Evolutionary conservation across 2,797 vertebrate species (phyloP).

Genomic region (Cyclura pinguis): DNA sequence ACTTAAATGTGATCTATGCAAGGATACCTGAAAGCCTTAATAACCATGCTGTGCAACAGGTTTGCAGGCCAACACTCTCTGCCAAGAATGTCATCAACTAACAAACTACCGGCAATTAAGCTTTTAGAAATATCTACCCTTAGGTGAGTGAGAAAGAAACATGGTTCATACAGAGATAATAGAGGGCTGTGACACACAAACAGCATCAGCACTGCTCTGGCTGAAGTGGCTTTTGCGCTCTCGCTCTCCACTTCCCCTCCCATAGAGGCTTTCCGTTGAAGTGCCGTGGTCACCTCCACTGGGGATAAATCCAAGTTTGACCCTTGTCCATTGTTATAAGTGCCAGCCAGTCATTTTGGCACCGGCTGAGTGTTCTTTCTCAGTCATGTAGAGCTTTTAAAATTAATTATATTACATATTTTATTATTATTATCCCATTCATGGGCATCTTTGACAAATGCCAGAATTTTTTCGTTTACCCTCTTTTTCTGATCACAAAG

Average conservation of each 20-base stretch:
- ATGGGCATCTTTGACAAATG: background rate
- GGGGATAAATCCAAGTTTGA: rapidly evolving
- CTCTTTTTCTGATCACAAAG: constrained; percentile 28
- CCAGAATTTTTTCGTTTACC: background rate
- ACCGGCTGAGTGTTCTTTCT: background rate
- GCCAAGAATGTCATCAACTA: constrained; percentile 70
- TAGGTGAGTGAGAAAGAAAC: constrained; percentile 66
- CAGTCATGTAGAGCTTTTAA: background rate
- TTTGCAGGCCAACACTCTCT: constrained; percentile 42
- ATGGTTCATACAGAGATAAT: constrained; percentile 72
- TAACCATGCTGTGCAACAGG: constrained; percentile 33
- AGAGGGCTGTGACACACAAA: constrained; percentile 62
- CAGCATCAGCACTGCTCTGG: constrained; percentile 40
- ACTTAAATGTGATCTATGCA: constrained; percentile 7
- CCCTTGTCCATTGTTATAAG: background rate
- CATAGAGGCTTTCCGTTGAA: constrained; percentile 11
- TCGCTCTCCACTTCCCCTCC: background rate
- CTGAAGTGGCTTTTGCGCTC: background rate
- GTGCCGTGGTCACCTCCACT: background rate
- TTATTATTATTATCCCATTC: constrained; percentile 14
- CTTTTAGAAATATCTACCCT: constrained; percentile 69
- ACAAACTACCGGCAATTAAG: constrained; percentile 68
- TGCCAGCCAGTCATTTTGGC: background rate
- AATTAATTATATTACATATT: constrained; percentile 19
- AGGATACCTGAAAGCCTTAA: constrained; percentile 34